Base-by-base conservation (phyloP, 2,113 vertebrate genomes). In the Hiodon tergisus region DNA sequence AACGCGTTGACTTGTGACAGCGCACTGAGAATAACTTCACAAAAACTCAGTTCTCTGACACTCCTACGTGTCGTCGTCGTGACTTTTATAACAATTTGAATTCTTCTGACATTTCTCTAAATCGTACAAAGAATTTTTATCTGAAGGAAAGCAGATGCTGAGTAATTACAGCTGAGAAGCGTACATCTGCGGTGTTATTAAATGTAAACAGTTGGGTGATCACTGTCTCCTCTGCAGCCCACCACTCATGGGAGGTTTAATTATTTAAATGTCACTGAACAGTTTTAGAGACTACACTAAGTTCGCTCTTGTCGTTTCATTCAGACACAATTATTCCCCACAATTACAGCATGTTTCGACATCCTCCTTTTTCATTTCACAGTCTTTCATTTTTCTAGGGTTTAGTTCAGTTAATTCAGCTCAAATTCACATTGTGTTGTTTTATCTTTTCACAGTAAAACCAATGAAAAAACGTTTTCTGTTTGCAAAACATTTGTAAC, bases 241-340 rank as follows among this genome's bases (percentile, higher is more conserved):
- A 54, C 60, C 8, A 55, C 55, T 55, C n/a, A 61, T 65, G 60
- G 62, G 73, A 75, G 61, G 31, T 70, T 72, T 79, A 69, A 77
- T 78, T 81, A 78, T 48, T 59, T 16, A 77, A 78, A 81, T 76
- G 78, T 80, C 82, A 78, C 66, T 58, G 53, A 57, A n/a, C 31
- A 14, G 14, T 59, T 72, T 81, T 69, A 72, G 76, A 73, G 58
- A 70, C 5, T 16, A 48, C 14, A 16, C 8, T 16, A 52, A 14
- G 11, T 46, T 61, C 13, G 62, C 47, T 17, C n/a, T 69, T 69
- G 68, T 60, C 8, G 6, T 52, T 51, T 13, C n/a, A 62, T 57
- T 13, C 3, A 11, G 54, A 7, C 11, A 31, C 53, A n/a, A 16
- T 6, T 60, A 50, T 46, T 57, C 59, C 5, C 59, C 13, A 60